Conservation (phyloP, 1,140 invertebrate genomes). For the Neuroterus valhalla region DNA sequence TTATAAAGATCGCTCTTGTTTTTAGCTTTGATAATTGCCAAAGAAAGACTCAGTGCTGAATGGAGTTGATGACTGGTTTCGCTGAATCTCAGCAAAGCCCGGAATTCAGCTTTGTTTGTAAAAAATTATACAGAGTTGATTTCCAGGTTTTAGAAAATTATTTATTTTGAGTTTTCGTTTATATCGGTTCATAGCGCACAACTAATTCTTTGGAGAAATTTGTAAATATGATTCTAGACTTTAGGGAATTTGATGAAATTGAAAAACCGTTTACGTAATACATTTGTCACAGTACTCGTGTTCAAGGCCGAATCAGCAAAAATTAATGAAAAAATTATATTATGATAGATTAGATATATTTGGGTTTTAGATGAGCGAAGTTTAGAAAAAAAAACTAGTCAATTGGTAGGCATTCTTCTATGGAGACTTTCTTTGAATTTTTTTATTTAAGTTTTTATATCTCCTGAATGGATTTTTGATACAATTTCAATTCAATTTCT, state of each 20-base stretch:
- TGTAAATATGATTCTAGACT: not conserved
- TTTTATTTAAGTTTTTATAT: not conserved
- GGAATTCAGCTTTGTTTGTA: not conserved
- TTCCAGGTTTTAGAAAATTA: not conserved
- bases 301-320: no score
- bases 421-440: not conserved
- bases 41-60: not conserved
- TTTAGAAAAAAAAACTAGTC: slow-evolving; percentile 9
- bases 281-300: no score
- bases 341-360: no score
- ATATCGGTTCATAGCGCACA: not conserved
- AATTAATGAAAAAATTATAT: no score
- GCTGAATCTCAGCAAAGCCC: not conserved
- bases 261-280: no score
- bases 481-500: not conserved
- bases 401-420: slow-evolving; percentile 4
- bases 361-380: not conserved
- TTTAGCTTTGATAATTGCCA: slow-evolving; percentile 8
- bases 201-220: not conserved
- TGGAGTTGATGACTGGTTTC: not conserved
- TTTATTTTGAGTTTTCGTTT: no score
- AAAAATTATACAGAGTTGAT: not conserved
- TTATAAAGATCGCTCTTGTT: slow-evolving; percentile 14
- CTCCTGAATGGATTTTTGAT: not conserved
- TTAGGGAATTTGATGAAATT: no score